Percentiles rank a stretch among this genome's conserved stretches.
Conservation (phyloP, 2,888 invertebrate genomes). For the Melanostoma mellinum region DNA sequence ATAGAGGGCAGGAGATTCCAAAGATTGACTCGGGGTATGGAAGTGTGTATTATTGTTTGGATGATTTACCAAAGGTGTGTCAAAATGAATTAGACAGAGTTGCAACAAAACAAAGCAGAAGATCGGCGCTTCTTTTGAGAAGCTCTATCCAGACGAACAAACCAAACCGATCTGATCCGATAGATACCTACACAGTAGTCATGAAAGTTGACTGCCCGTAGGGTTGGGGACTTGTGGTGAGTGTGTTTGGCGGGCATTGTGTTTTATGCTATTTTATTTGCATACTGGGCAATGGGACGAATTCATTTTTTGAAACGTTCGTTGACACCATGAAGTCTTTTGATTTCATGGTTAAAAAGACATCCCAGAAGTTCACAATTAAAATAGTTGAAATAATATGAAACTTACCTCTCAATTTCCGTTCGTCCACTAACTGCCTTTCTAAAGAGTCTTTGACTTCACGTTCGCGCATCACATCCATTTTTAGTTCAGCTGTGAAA, state of each 20-base stretch:
- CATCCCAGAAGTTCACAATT: not conserved
- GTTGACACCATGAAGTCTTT: too few species aligned
- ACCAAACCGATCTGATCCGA: constrained; percentile 1
- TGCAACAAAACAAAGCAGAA: constrained; percentile 42
- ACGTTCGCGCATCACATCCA: constrained; percentile 96
- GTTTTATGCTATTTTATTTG: constrained; percentile 36
- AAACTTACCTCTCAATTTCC: constrained; percentile 95
- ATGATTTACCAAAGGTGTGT: constrained; percentile 67
- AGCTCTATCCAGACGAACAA: constrained; percentile 26
- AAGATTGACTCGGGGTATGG: constrained; percentile 15
- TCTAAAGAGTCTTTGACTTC: constrained; percentile 97
- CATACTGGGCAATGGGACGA: constrained; percentile 12
- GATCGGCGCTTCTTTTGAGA: constrained; percentile 25
- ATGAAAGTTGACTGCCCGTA: constrained; percentile 56
- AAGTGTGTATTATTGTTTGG: constrained; percentile 58
- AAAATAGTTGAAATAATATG: constrained; percentile 19
- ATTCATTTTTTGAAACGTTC: not conserved
- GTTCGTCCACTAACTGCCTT: constrained; percentile 95
- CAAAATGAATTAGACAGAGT: constrained; percentile 67
- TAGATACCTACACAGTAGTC: constrained; percentile 50
- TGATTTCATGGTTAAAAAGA: too few species aligned
- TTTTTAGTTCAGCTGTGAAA: constrained; percentile 93
- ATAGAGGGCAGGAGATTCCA: not conserved
- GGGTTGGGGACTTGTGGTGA: constrained; percentile 55
- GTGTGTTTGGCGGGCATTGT: constrained; percentile 49